Evolutionary conservation across 2,888 invertebrate genomes (phyloP).

Genomic region (Orthonevra nobilis): DNA sequence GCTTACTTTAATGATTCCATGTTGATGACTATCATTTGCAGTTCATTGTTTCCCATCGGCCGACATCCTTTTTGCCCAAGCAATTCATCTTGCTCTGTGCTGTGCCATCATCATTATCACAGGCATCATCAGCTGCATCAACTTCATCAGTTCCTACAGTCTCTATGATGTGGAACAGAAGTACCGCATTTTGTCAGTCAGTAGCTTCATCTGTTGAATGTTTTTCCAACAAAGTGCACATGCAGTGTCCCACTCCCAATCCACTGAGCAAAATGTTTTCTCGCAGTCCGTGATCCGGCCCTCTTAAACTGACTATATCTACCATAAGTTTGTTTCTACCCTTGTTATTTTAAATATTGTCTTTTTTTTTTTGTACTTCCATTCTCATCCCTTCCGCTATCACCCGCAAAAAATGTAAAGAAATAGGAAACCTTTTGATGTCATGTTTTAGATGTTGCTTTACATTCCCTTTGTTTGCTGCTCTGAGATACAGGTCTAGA

Average conservation of each 20-base stretch:
- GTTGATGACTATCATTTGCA: constrained; percentile 42
- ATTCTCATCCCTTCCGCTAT: background rate
- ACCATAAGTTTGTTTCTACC: constrained; percentile 28
- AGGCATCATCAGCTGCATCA: constrained; percentile 28
- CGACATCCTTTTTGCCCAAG: constrained; percentile 29
- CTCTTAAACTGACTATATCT: background rate
- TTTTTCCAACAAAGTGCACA: constrained; percentile 70
- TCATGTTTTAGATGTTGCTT: constrained; percentile 65
- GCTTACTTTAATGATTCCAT: too few species aligned
- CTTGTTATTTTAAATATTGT: background rate
- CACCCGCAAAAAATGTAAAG: constrained; percentile 40
- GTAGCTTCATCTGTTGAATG: constrained; percentile 69
- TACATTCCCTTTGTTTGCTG: constrained; percentile 33
- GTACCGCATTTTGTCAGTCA: constrained; percentile 56
- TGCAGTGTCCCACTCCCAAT: too few species aligned
- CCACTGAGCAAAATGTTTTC: constrained; percentile 53
- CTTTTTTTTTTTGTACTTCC: constrained; percentile 10
- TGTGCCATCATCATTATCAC: constrained; percentile 33
- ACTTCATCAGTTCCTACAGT: constrained; percentile 7
- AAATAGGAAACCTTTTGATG: constrained; percentile 60
- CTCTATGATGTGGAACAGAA: constrained; percentile 41
- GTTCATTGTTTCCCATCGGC: constrained; percentile 63
- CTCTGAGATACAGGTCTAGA: constrained; percentile 15
- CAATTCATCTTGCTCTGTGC: constrained; percentile 23
- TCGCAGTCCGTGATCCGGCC: background rate